Conservation (phyloP, 2,888 invertebrate species). For the Eupithecia tripunctaria region DNA sequence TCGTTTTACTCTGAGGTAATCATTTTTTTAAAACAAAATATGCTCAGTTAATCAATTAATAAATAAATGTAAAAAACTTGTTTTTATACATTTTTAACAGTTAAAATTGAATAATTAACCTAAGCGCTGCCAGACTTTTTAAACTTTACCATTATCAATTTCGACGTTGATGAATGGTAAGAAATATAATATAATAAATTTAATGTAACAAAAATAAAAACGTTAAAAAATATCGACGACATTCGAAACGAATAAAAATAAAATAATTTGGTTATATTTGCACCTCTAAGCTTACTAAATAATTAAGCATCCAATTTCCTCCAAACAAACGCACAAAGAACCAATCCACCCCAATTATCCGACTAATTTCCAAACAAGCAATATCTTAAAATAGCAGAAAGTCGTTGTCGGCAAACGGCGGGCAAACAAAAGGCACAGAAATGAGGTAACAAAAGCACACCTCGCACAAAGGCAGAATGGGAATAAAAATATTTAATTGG, state of each 20-base stretch:
- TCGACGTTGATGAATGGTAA: background rate
- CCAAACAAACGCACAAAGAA: background rate
- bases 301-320: conserved; percentile 1
- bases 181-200: no score
- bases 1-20: background rate
- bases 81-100: no score
- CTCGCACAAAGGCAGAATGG: conserved; percentile 72
- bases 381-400: conserved; percentile 33
- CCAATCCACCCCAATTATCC: conserved; percentile 20
- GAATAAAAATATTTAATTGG: conserved; percentile 82
- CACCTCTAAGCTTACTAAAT: background rate
- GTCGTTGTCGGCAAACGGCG: conserved; percentile 39
- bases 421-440: conserved; percentile 69
- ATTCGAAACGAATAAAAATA: background rate
- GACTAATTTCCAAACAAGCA: conserved; percentile 41
- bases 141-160: background rate
- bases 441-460: conserved; percentile 70
- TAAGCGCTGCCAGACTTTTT: background rate
- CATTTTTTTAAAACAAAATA: background rate
- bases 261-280: background rate
- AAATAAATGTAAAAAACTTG: no score
- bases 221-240: background rate
- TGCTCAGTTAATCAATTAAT: no score
- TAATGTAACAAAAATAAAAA: background rate
- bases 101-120: background rate